Base-by-base conservation (phyloP, 2,113 vertebrate genomes). In the Bos taurus region DNA sequence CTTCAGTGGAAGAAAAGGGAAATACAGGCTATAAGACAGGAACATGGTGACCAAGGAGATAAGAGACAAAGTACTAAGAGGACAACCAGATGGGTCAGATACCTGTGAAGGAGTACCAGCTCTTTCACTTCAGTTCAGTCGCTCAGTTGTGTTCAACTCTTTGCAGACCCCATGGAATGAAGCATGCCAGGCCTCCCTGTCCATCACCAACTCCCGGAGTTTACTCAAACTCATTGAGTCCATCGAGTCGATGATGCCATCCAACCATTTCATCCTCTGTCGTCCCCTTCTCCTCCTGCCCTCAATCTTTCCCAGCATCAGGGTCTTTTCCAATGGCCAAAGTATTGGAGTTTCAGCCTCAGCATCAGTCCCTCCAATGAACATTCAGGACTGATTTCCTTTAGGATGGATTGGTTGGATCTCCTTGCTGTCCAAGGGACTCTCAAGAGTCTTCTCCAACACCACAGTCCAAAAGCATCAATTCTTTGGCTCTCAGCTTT, bases 71-170 rank as follows among this genome's bases (percentile, higher is more conserved):
- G 15, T 48, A 11, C 15, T 48, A 80, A 48, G 26, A 80, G 7
- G 77, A 80, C 43, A 80, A 36, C 43, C 25, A 78, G 43, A 30
- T 48, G 77, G 77, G 77, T 46, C 77, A 50, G 46, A 80, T 17
- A 48, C 26, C 77, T 30, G 26, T 30, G 14, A 80, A 48, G 43
- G 15, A 48, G 43, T 5, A 48, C 77, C 77, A 80, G 43, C 25
- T 48, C 43, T 80, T 48, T 48, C 64, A 67, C 33, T 36, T 67
- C 17, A 33, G 60, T 64, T 64, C 30, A 36, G 64, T 71, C 4
- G 0, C n/a, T 71, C 64, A 36, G n/a, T 19, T 3, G 1, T 19
- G 64, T 67, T 17, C 17, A 0, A 11, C 33, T 19, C 64, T 9
- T n/a, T 67, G 64, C 2, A 0, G 64, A 67, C 64, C 33, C 33